Base-by-base conservation (phyloP, 2,888 invertebrate genomes). In the Caenorhabditis angaria region DNA sequence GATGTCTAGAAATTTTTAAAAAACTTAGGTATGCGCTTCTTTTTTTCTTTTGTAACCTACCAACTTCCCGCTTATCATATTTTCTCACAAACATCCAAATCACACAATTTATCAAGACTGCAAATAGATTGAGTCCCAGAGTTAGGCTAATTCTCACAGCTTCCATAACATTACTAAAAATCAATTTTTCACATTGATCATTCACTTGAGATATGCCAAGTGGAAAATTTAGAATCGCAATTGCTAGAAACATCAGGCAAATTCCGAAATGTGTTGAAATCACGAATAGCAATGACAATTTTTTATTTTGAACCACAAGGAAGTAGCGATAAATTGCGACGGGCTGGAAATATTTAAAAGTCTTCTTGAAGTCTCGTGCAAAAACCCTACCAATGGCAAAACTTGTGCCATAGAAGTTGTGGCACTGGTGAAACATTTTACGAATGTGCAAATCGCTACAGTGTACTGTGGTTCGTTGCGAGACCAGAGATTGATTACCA, bases 251-350 rank as follows among this genome's bases (percentile, higher is more conserved):
- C 24, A 62, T 22, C 41, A 58, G 24, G 14, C 65, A 70, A 29
- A 70, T 70, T 55, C 65, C 14, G 24, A 61, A 50, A 56, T 70
- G 70, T 6, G 65, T 59, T 24, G 60, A 65, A 53, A 65, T 48
- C 28, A 70, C 70, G 60, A 70, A 70, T 55, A 56, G 58, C 56
- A 62, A 59, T 8, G 65, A 56, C 48, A 70, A 8, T 51, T 70
- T 70, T n/a, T 25, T 18, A 29, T 70, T 70, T 54, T 61, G 65
- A 47, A 70, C 70, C 35, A 70, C 70, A n/a, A 70, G 65, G 59
- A 70, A 70, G 62, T 66, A 70, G 28, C 70, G 59, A 60, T 66
- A 70, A 35, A 70, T 70, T 41, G 70, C 70, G 20, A 70, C 70
- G 3, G 70, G 65, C 70, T 70, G 70, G n/a, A 66, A 70, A 22